Base-by-base conservation (phyloP, 2,797 vertebrate genomes). In the Pangasius larnaudii region DNA sequence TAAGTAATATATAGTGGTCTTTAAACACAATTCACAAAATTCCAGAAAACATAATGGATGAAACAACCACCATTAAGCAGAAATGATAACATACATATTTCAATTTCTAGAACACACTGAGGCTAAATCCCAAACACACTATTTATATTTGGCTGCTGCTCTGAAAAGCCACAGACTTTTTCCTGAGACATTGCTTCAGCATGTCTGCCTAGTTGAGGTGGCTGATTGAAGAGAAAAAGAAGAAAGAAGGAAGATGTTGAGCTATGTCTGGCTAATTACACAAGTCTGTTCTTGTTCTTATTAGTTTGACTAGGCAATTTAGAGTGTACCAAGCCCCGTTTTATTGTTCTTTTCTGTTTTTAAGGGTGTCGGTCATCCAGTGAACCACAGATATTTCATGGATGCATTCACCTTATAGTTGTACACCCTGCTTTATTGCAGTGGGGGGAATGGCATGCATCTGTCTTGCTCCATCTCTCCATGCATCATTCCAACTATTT, bases 201-300 rank as follows among this genome's bases (percentile, higher is more conserved):
- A 88, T 80, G 92, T 85, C 90, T 93, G 92, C 86, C 93, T 91
- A 89, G 85, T 93, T 86, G 88, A 89, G 92, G 89, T 63, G 91
- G 91, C 91, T 90, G 89, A 92, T 90, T 88, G 89, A 89, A 91
- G 92, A 89, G 56, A 91, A 86, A 90, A 91, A 79, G n/a, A 58
- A 56, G 42, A 85, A 72, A 85, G 79, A 63, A 83, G 49, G 78
- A 67, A 65, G 63, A 82, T 63, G 80, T 89, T 78, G 65, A 81
- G 89, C 93, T 94, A 89, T 92, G 88, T 92, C 94, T 94, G 93
- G 93, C 92, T 93, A 90, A 94, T 94, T 91, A 89, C 86, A 90
- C 82, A 90, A 84, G 90, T 91, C 85, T 65, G 77, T 86, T 88
- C 89, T 81, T 91, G 91, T 89, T 89, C 83, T 88, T 88, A 86